A percentile compares a stretch with the other conserved stretches of the same genome.
phyloP scores from a whole-genome alignment of 2,888 invertebrate genomes.

The Ophion costatus region DNA sequence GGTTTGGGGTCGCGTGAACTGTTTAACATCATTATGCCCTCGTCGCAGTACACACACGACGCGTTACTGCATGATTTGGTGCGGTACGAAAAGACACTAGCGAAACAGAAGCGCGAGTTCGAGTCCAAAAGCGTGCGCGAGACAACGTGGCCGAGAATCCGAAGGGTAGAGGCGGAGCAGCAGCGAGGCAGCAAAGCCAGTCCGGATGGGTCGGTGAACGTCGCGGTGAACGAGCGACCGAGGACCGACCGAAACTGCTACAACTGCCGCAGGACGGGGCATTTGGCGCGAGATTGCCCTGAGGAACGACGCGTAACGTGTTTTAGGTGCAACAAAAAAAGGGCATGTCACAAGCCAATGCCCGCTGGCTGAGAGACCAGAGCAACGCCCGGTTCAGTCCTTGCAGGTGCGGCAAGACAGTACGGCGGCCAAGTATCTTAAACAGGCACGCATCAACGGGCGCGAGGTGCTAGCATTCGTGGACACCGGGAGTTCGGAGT shows the following conservation, averaged over 20 bases:
- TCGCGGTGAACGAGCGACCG: too few relatives aligned
- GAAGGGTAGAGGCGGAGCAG: background rate
- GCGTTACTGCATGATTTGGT: conserved; percentile 2
- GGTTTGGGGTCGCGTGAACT: conserved; percentile 30
- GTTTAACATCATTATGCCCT: conserved; percentile 20
- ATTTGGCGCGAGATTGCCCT: background rate
- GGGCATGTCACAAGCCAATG: conserved; percentile 19
- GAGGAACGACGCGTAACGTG: background rate
- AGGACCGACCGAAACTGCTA: background rate
- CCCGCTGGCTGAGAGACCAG: too few relatives aligned
- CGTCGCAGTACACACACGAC: background rate
- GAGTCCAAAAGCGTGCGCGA: background rate
- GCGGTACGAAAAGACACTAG: background rate
- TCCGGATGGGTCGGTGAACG: too few relatives aligned
- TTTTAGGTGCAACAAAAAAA: background rate
- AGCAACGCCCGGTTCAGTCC: too few relatives aligned
- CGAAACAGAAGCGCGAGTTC: background rate
- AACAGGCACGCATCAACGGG: conserved; percentile 45
- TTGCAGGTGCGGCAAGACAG: background rate
- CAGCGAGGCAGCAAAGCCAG: background rate
- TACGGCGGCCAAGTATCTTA: background rate
- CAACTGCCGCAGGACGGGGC: conserved; percentile 9
- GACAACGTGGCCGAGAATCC: background rate
- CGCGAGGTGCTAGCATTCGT: conserved; percentile 4
- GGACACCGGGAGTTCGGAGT: conserved; percentile 16